These are phyloP conservation scores for Carassius gibelio DNA, from an alignment of 2,113 vertebrate species.

Conservation along the genomic window DNA sequence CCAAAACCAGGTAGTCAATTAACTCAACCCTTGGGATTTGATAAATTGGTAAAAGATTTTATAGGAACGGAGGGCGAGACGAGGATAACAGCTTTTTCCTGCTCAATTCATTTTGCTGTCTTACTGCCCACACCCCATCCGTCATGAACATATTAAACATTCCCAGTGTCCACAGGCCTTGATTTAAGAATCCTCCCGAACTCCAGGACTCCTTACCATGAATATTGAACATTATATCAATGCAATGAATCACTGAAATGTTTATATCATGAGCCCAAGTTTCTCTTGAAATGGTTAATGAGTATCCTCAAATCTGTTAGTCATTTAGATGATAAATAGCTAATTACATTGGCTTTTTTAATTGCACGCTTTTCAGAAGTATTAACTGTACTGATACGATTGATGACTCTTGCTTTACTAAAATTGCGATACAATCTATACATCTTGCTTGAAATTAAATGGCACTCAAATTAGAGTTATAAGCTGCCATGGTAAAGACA, in stretches of 20 bases:
- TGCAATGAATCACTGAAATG: background rate
- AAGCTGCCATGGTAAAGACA: background rate
- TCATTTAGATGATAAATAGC: conserved; percentile 11
- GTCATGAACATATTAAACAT: conserved; percentile 12
- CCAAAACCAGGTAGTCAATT: conserved; percentile 50
- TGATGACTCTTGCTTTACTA: background rate
- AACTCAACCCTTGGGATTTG: conserved; percentile 44
- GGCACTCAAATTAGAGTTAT: background rate
- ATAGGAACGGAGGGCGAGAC: background rate
- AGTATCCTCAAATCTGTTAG: background rate
- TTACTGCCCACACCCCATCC: conserved; percentile 5
- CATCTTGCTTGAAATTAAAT: background rate
- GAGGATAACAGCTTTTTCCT: conserved; percentile 22
- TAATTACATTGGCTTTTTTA: background rate
- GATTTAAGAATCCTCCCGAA: conserved; percentile 12
- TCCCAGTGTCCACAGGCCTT: background rate
- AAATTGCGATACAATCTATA: conserved; percentile 9
- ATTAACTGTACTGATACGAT: background rate
- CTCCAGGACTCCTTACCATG: background rate
- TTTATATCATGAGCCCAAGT: background rate
- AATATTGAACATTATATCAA: background rate
- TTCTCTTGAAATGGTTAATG: conserved; percentile 1
- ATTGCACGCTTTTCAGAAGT: background rate
- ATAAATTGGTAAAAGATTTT: conserved; percentile 49
- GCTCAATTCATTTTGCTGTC: conserved; percentile 47